Conservation (phyloP, 2,888 invertebrate genomes). For the Cotesia congregata region DNA sequence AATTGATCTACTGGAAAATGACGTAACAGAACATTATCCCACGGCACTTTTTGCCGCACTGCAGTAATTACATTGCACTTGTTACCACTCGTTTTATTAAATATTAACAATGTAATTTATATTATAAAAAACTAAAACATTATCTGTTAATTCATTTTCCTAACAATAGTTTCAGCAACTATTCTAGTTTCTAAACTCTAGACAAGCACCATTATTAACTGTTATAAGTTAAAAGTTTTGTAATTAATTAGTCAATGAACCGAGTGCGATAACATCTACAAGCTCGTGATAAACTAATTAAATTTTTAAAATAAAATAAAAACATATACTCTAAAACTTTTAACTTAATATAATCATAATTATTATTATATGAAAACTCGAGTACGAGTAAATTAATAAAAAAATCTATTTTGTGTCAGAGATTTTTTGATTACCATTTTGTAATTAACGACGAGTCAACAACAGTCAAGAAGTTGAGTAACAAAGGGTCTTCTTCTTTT, state of each 20-base stretch:
- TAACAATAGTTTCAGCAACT: too few species aligned
- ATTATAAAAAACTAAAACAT: background rate
- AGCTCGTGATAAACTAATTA: too few species aligned
- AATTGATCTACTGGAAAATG: constrained; percentile 14
- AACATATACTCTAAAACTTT: too few species aligned
- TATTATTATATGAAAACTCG: too few species aligned
- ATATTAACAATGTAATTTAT: background rate
- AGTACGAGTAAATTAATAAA: too few species aligned
- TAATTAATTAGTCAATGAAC: too few species aligned
- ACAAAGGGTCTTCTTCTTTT: constrained; percentile 20
- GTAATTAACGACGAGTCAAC: constrained; percentile 20
- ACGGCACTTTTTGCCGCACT: constrained; percentile 30
- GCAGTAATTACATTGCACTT: constrained; percentile 15
- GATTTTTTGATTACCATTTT: constrained; percentile 26
- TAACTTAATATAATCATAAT: too few species aligned
- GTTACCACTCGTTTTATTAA: background rate
- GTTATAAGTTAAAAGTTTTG: too few species aligned
- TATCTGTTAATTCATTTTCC: background rate
- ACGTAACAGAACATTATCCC: constrained; percentile 17
- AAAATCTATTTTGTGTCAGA: background rate
- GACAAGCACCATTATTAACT: background rate
- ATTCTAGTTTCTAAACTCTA: background rate
- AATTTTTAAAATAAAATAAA: too few species aligned
- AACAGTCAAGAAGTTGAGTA: constrained; percentile 2
- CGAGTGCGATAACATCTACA: too few species aligned